These are phyloP conservation scores for Tragulus kanchil DNA, from an alignment of 2,113 vertebrate genomes.

Conservation along the genomic window DNA sequence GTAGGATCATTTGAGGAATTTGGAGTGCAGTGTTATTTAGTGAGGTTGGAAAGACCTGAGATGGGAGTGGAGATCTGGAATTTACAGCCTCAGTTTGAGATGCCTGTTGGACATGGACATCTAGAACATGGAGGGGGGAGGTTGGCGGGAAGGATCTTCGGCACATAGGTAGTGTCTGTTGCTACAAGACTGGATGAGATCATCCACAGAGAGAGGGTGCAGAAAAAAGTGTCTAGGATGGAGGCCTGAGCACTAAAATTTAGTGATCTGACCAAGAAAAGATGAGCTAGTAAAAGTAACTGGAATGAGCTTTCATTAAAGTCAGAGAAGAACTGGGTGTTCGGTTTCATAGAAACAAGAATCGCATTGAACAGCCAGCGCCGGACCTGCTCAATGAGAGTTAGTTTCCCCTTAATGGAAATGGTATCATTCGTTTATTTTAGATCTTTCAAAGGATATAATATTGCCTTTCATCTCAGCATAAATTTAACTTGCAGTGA, in stretches of 20 bases:
- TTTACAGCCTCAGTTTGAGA: not conserved
- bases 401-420: constrained; percentile 26
- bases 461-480: constrained; percentile 57
- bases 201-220: not conserved
- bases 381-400: not conserved
- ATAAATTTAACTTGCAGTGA: constrained; percentile 60
- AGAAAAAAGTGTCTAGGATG: not conserved
- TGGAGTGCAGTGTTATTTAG: not conserved
- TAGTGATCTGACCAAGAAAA: not conserved
- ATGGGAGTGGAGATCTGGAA: not conserved
- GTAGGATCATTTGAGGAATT: not conserved
- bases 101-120: not conserved
- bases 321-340: not conserved
- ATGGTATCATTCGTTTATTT: constrained; percentile 42
- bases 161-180: accelerated
- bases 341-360: not conserved
- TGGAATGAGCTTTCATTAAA: not conserved
- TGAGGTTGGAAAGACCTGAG: not conserved
- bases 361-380: accelerated
- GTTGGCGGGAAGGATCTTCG: not conserved
- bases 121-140: not conserved
- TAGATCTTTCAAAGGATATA: constrained; percentile 25
- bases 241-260: not conserved
- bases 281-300: not conserved
- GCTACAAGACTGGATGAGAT: not conserved